Conservation (phyloP, 37 sponge, comb jelly and placozoan species). For the Haliclona indistincta region DNA sequence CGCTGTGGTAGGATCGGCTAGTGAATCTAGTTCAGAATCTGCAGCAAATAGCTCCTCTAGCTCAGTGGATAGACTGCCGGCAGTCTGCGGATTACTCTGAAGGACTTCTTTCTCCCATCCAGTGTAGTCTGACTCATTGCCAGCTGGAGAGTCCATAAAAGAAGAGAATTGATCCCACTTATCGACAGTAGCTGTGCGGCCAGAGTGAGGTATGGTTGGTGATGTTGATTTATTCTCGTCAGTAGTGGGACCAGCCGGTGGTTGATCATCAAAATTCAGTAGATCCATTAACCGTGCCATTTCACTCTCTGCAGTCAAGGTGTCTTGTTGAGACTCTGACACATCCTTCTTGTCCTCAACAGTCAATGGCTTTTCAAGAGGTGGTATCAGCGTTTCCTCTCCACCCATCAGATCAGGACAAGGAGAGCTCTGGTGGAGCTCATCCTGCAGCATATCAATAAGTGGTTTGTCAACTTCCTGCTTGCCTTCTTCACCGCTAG, state of each 20-base stretch:
- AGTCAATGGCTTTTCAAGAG: not conserved
- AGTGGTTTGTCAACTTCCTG: constrained; percentile 17
- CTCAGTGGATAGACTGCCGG: no score
- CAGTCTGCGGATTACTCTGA: not conserved
- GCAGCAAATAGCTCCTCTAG: no score
- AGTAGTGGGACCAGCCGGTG: not conserved
- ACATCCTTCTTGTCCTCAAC: not conserved
- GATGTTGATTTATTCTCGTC: not conserved
- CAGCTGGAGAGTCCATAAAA: constrained; percentile 30
- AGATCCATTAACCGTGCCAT: no score
- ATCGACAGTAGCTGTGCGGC: constrained; percentile 9
- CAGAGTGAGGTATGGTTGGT: not conserved
- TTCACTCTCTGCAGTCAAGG: no score
- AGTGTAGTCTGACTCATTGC: not conserved
- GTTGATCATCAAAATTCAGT: no score
- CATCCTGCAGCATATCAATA: constrained; percentile 2
- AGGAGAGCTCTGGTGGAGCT: constrained; percentile 1
- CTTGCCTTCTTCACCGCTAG: not conserved
- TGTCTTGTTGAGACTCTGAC: no score
- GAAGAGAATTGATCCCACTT: constrained; percentile 59
- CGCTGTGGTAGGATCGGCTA: no score
- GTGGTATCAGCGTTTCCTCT: not conserved
- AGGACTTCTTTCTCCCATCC: constrained; percentile 68
- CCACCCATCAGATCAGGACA: not conserved
- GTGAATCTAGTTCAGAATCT: no score